phyloP scores from a whole-genome alignment of 2,888 invertebrate species.

The Drymonia ruficornis region DNA sequence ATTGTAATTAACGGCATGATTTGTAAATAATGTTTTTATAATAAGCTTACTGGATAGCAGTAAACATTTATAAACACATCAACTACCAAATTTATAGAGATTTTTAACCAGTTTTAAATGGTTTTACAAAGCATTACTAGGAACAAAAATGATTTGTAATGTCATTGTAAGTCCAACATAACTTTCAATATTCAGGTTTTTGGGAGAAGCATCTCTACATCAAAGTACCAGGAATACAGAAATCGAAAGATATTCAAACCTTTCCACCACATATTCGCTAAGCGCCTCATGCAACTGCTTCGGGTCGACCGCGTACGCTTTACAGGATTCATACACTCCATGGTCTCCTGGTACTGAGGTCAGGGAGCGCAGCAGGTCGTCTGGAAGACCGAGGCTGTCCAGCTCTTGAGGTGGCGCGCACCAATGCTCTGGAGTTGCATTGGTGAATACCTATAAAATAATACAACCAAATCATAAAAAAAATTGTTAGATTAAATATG shows the following conservation, averaged over 20 bases:
- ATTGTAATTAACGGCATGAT: background rate
- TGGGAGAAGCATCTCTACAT: background rate
- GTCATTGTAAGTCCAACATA: too few species aligned
- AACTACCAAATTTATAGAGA: too few species aligned
- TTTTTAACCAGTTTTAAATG: too few species aligned
- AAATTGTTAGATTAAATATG: too few species aligned
- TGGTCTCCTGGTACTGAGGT: conserved; percentile 80
- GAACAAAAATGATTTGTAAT: too few species aligned
- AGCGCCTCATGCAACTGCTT: conserved; percentile 54
- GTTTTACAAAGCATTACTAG: too few species aligned
- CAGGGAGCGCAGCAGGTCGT: conserved; percentile 77
- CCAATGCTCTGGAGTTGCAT: conserved; percentile 89
- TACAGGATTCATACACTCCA: conserved; percentile 79
- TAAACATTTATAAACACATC: too few species aligned
- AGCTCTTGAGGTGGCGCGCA: conserved; percentile 85
- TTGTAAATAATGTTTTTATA: background rate
- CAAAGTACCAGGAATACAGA: conserved; percentile 13
- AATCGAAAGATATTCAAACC: conserved; percentile 40
- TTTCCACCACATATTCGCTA: conserved; percentile 58
- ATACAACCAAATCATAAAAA: too few species aligned
- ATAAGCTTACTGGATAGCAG: too few species aligned
- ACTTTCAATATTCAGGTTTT: too few species aligned
- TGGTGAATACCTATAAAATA: conserved; percentile 89
- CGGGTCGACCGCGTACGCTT: conserved; percentile 79
- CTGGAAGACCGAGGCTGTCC: conserved; percentile 71